Percentiles rank a stretch among this genome's conserved stretches.
Conservation (phyloP, 2,888 invertebrate genomes). For the Epinotia ramella region DNA sequence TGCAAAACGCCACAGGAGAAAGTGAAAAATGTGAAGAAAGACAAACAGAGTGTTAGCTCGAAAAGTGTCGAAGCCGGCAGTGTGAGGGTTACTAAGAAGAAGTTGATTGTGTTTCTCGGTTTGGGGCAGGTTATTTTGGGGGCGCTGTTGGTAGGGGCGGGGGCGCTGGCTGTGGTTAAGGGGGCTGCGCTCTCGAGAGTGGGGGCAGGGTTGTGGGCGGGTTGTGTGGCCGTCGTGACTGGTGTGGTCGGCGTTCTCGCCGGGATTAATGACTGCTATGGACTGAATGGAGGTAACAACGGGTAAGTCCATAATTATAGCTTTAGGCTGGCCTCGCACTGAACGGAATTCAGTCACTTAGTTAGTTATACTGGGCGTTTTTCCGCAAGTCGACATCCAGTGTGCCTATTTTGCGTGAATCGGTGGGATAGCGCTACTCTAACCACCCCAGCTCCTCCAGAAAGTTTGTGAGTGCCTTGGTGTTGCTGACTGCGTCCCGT, state of each 20-base stretch:
- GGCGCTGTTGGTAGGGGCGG: constrained; percentile 86
- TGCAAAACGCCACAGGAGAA: constrained; percentile 81
- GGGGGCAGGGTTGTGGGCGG: constrained; percentile 89
- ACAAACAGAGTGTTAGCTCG: constrained; percentile 72
- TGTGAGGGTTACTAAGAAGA: constrained; percentile 54
- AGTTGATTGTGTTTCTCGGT: constrained; percentile 83
- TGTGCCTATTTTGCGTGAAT: too few species aligned
- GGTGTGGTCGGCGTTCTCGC: constrained; percentile 87
- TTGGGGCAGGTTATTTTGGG: constrained; percentile 87
- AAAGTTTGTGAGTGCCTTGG: too few species aligned
- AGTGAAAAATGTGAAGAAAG: constrained; percentile 60
- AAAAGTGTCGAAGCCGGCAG: constrained; percentile 76
- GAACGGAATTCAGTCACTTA: too few species aligned
- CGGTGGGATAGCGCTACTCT: too few species aligned
- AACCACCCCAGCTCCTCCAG: too few species aligned
- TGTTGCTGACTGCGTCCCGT: too few species aligned
- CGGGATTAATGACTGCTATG: constrained; percentile 85
- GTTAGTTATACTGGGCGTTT: too few species aligned
- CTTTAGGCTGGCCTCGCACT: neutral
- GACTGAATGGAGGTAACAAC: constrained; percentile 64
- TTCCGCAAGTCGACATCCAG: too few species aligned
- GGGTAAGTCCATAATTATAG: constrained; percentile 62
- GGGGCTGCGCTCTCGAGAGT: constrained; percentile 85
- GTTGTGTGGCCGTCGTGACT: constrained; percentile 86
- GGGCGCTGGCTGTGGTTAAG: constrained; percentile 87